Evolutionary conservation across 2,797 vertebrate genomes (phyloP).

Genomic region (Alexandromys oeconomus): DNA sequence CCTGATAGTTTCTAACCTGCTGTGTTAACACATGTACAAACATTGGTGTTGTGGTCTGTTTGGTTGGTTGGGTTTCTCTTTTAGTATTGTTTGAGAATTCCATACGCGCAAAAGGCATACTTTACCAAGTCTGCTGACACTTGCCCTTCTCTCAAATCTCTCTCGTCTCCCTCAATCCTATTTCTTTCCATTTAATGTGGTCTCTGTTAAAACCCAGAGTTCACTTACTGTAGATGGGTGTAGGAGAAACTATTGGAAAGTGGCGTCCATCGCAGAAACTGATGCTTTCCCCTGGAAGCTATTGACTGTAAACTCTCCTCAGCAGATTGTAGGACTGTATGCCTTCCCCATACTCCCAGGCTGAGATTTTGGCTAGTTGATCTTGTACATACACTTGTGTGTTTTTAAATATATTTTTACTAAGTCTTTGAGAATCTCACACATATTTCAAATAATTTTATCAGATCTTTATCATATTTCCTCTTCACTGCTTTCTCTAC

Average conservation of each 20-base stretch:
- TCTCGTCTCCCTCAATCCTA: not conserved
- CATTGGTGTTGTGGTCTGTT: no score
- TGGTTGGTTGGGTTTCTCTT: rapidly evolving
- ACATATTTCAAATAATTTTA: not conserved
- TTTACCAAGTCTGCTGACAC: not conserved
- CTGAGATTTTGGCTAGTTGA: not conserved
- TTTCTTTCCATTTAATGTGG: not conserved
- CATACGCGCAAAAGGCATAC: no score
- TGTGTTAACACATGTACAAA: not conserved
- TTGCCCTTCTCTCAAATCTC: not conserved
- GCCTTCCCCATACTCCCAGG: no score
- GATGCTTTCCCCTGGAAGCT: no score
- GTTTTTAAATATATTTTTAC: not conserved
- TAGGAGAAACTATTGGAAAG: not conserved
- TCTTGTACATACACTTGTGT: not conserved
- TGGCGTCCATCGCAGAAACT: not conserved
- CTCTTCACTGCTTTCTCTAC: no score
- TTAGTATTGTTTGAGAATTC: not conserved
- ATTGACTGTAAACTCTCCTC: not conserved
- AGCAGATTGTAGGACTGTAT: no score
- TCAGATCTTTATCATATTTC: not conserved
- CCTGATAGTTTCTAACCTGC: not conserved
- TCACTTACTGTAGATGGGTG: not conserved
- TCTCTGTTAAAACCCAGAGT: not conserved
- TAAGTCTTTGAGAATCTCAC: not conserved